Base-by-base conservation (phyloP, 2,888 invertebrate species). In the Argyra leucocephala region DNA sequence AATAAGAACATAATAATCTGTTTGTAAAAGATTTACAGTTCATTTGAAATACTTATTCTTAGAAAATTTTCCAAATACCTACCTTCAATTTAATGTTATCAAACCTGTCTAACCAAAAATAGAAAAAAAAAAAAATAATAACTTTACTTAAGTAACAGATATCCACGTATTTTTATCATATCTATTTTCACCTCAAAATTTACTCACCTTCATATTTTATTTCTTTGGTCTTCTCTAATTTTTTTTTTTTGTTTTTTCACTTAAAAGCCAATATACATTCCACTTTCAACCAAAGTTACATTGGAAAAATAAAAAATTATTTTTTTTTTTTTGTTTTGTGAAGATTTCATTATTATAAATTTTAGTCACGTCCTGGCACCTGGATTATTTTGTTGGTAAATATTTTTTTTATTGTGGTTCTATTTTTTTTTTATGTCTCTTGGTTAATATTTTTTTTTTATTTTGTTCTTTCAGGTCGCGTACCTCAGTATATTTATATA, bases 331-430 rank as follows among this genome's bases (percentile, higher is more conserved):
- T 31, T 2, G 3, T 31, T 31, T 31, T 31, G 31, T 7, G 12
- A 31, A 3, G 9, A 31, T n/a, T n/a, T n/a, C n/a, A n/a, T n/a
- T n/a, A n/a, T n/a, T 48, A 18, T 15, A 18, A 48, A 48, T 48
- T 48, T 15, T 18, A 48, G 48, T 48, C 48, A 48, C 48, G 48
- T 48, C 15, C 18, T 48, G 9, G 9, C 48, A 48, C 48, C 48
- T 48, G 48, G 48, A 9, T 48, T 48, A 48, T 48, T 48, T 48
- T n/a, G 48, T 48, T 48, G 48, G 48, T 48, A 48, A 48, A 48
- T 18, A 48, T 48, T 48, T 48, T 31, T 31, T 48, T 15, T 48
- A 18, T 48, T 48, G 48, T 2, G n/a, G 12, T 48, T 18, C 10
- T 7, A 10, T 7, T 48, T 18, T 15, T 48, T 15, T 37, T 18